Evolutionary conservation across 35 echinoderm and acorn worm species (phyloP).

Genomic region (Strongylocentrotus purpuratus): DNA sequence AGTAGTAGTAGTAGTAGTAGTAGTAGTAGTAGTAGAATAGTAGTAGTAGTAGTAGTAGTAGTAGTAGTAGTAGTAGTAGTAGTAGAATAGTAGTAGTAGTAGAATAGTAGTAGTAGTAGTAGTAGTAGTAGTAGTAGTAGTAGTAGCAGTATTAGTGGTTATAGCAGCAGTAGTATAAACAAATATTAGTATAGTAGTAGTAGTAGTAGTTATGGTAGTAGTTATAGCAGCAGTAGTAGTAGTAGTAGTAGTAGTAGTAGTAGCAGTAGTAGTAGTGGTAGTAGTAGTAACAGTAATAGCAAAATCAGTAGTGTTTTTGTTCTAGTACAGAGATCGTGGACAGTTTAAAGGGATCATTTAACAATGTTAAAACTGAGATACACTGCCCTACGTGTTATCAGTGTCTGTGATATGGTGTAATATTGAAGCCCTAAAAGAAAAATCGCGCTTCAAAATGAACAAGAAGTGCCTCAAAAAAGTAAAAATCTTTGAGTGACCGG

Average conservation of each 20-base stretch:
- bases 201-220: background rate
- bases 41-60: background rate
- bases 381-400: no score
- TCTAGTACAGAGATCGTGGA: no score
- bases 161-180: background rate
- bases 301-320: background rate
- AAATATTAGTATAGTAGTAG: background rate
- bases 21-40: background rate
- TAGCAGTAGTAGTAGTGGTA: background rate
- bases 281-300: background rate
- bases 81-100: background rate
- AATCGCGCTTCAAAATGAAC: no score
- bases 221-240: background rate
- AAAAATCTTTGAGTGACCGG: no score
- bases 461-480: no score
- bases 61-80: background rate
- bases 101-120: background rate
- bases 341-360: no score
- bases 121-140: background rate
- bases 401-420: no score
- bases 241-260: background rate
- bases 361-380: no score
- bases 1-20: background rate
- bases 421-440: no score
- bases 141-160: background rate